Base-by-base conservation (phyloP, 2,113 vertebrate species). In the Setophaga kirtlandii region DNA sequence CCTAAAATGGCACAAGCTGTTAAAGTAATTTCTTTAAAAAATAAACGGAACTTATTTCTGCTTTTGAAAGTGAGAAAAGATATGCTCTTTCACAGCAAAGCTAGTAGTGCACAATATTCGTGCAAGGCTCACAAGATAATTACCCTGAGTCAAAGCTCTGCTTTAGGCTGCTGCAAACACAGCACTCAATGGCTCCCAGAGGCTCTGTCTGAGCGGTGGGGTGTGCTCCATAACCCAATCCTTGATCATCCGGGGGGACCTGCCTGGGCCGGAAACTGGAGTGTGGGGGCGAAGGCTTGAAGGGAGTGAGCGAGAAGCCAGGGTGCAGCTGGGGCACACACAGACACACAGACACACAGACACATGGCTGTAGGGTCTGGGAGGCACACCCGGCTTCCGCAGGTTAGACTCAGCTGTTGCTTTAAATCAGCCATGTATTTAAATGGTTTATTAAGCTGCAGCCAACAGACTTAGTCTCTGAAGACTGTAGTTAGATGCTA, bases 11-110 rank as follows among this genome's bases (percentile, higher is more conserved):
- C 23, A 49, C 79, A 94, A 90, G 52, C 52, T 90, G 89, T 41
- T 92, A 73, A 93, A 90, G 80, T 83, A 63, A 94, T 96, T 83
- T 78, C n/a, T 96, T 81, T 78, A 19, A 83, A 91, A 90, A 90
- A 83, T 25, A 41, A 83, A 15, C 49, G 33, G n/a, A 60, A 64
- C 12, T 86, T 56, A 25, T 39, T 86, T 86, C 58, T 89, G 35
- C 41, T 89, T 81, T 87, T 64, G 39, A 56, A 42, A 81, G 31
- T 74, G 71, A 88, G 80, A 71, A 71, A 73, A 92, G 64, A 81
- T 90, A 46, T 1, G 25, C 39, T 87, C 24, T 87, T 95, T 90
- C 68, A 65, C 62, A 69, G 76, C 39, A 84, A 58, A 93, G 58
- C 62, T 93, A 23, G 76, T 75, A 90, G 53, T 0, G 8, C 63